These are phyloP conservation scores for Drosophila ogumai DNA, from an alignment of 1,140 invertebrate species.

Conservation along the genomic window DNA sequence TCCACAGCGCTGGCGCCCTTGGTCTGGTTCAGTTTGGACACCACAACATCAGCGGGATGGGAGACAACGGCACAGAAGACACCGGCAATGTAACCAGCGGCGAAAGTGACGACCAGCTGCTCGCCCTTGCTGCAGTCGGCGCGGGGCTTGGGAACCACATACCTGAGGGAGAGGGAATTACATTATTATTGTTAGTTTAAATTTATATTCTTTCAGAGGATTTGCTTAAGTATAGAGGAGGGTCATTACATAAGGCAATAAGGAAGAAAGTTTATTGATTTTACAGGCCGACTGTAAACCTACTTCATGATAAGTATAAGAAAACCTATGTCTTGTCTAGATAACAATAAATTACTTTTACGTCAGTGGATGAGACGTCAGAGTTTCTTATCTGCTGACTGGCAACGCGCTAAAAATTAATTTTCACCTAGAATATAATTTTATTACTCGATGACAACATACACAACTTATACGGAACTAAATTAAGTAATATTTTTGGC, in stretches of 20 bases:
- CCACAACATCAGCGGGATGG: conserved; percentile 95
- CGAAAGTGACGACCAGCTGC: conserved; percentile 96
- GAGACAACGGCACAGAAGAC: conserved; percentile 95
- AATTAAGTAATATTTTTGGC: background rate
- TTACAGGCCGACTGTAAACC: background rate
- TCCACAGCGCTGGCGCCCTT: conserved; percentile 89
- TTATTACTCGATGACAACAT: background rate
- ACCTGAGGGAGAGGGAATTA: conserved; percentile 51
- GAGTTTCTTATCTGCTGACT: conserved; percentile 8
- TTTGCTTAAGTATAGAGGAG: background rate
- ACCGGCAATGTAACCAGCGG: conserved; percentile 96
- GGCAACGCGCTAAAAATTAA: background rate
- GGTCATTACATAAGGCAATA: background rate
- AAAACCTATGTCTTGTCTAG: background rate
- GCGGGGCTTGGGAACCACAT: conserved; percentile 97
- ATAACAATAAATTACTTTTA: background rate
- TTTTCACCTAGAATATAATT: conserved; percentile 5
- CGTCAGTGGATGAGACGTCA: conserved; percentile 1
- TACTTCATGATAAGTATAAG: background rate
- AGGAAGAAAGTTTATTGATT: conserved; percentile 1
- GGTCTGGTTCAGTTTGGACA: conserved; percentile 97
- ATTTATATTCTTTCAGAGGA: background rate
- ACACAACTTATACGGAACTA: too few relatives aligned
- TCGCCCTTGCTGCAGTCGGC: conserved; percentile 94
- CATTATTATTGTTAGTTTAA: conserved; percentile 16